Evolutionary conservation across 2,888 invertebrate genomes (phyloP).

Genomic region (Ellobium chinense): DNA sequence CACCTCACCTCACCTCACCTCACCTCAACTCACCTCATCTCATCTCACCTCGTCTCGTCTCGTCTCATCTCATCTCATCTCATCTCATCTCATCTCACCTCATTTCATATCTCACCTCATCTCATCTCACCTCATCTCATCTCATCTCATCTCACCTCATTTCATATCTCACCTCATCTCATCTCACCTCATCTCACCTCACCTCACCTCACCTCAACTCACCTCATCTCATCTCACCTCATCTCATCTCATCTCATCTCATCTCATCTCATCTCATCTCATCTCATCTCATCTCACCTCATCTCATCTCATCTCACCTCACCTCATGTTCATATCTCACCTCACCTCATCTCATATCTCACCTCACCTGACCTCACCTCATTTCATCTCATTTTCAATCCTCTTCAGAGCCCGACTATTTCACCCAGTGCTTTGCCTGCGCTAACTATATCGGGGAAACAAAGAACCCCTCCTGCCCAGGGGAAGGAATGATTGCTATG

Average conservation of each 20-base stretch:
- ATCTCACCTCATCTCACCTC: not conserved
- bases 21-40: not conserved
- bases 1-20: not conserved
- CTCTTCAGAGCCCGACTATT: not conserved
- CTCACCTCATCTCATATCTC: not conserved
- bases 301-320: not conserved
- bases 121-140: not conserved
- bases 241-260: not conserved
- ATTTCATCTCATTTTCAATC: not conserved
- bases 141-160: not conserved
- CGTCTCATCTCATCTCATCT: not conserved
- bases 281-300: not conserved
- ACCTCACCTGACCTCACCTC: not conserved
- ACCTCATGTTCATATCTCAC: not conserved
- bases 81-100: not conserved
- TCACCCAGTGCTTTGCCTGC: not conserved
- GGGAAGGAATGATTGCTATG: not conserved
- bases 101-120: not conserved
- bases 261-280: not conserved
- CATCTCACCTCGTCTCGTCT: not conserved
- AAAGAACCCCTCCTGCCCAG: not conserved
- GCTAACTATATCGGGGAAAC: not conserved
- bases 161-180: not conserved
- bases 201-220: not conserved
- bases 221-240: not conserved